These are phyloP conservation scores for Palythoa heliodiscus DNA, from an alignment of 92 coral and sea anemone species.

Conservation along the genomic window DNA sequence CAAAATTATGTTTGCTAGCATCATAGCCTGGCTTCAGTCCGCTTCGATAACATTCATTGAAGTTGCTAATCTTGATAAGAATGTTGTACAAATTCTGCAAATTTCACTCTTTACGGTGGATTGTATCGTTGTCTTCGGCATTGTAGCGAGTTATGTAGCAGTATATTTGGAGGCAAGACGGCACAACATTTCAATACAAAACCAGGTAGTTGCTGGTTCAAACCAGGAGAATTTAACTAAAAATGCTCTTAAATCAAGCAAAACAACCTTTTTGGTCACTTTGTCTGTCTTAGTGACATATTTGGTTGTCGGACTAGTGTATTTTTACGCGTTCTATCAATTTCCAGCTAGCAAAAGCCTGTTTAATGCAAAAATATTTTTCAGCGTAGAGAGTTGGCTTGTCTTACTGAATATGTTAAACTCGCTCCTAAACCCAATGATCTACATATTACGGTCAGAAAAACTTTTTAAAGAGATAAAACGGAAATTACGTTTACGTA, in stretches of 20 bases:
- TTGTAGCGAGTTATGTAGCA: neutral
- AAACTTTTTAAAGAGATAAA: neutral
- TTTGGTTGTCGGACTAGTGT: neutral
- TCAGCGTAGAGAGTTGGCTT: constrained; percentile 22
- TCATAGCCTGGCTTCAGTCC: neutral
- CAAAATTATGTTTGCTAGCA: neutral
- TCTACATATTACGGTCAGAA: neutral
- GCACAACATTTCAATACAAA: neutral
- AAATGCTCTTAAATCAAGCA: neutral
- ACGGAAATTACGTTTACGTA: neutral
- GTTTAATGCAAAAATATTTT: neutral
- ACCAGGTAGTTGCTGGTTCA: neutral
- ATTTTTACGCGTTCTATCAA: too few relatives aligned
- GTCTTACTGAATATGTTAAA: neutral
- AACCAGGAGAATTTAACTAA: neutral
- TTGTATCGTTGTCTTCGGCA: neutral
- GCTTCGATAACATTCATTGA: neutral
- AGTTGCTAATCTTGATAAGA: neutral
- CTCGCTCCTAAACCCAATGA: constrained; percentile 17
- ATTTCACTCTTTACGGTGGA: neutral
- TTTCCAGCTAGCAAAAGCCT: neutral
- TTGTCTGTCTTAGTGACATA: neutral
- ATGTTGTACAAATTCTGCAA: neutral
- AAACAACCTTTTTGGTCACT: constrained; percentile 3
- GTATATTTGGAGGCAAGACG: constrained; percentile 2